These are phyloP conservation scores for Drosophila ezoana DNA, from an alignment of 2,888 invertebrate genomes.

Conservation along the genomic window DNA sequence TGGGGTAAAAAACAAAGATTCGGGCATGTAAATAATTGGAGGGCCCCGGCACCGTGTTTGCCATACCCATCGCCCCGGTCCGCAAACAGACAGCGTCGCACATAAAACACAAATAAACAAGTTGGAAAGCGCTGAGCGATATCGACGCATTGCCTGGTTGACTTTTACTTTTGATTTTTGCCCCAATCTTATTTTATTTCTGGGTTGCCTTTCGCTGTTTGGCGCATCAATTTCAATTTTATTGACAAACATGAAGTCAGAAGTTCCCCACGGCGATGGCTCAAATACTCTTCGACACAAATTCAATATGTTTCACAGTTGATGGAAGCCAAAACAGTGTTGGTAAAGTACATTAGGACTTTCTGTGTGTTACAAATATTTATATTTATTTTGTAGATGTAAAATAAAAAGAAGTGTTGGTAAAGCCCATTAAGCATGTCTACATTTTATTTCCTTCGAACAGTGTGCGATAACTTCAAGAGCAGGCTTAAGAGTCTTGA, in stretches of 20 bases:
- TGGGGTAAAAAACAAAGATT: conserved; percentile 57
- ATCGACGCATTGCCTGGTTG: conserved; percentile 57
- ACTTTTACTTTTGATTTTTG: conserved; percentile 53
- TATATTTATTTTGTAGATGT: too few relatives aligned
- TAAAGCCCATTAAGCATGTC: neutral
- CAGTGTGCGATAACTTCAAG: neutral
- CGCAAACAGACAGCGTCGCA: conserved; percentile 28
- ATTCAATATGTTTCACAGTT: neutral
- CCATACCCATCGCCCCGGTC: conserved; percentile 8
- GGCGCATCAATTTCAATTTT: conserved; percentile 81
- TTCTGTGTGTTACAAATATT: too few relatives aligned
- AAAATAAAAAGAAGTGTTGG: neutral
- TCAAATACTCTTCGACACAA: conserved; percentile 42
- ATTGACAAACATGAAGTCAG: conserved; percentile 62
- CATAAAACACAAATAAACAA: conserved; percentile 78
- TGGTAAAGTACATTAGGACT: neutral
- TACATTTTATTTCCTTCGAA: neutral
- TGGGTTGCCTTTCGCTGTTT: conserved; percentile 65
- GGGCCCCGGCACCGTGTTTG: conserved; percentile 25
- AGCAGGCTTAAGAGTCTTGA: too few relatives aligned
- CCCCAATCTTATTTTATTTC: conserved; percentile 67
- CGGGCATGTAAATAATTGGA: conserved; percentile 72
- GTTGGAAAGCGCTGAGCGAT: conserved; percentile 66
- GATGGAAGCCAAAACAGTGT: neutral
- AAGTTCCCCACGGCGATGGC: conserved; percentile 10